Conservation (phyloP, 2,888 invertebrate genomes). For the Apeira syringaria region DNA sequence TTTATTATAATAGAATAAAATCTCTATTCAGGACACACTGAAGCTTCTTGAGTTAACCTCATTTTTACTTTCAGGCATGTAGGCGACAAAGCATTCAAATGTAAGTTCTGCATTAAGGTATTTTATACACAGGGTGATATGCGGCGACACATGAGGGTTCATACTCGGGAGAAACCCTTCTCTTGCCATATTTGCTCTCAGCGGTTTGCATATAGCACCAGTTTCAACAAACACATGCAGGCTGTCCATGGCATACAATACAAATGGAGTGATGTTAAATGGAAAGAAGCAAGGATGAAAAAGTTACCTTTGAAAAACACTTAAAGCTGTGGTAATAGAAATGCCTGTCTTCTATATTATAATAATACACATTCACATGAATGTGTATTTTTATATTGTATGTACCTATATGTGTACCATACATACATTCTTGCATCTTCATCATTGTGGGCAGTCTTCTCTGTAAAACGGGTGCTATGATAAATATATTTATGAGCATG, state of each 20-base stretch:
- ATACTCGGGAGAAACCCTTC: constrained; percentile 70
- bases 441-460: too few relatives aligned
- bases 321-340: background rate
- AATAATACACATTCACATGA: too few relatives aligned
- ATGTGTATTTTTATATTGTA: too few relatives aligned
- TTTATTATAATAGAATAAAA: too few relatives aligned
- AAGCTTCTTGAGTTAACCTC: too few relatives aligned
- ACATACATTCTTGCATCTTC: too few relatives aligned
- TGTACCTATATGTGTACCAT: too few relatives aligned
- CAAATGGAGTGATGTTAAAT: constrained; percentile 62
- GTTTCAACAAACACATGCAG: constrained; percentile 74
- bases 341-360: too few relatives aligned
- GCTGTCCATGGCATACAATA: constrained; percentile 65
- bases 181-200: constrained; percentile 66
- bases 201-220: constrained; percentile 67
- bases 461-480: too few relatives aligned
- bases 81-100: constrained; percentile 66
- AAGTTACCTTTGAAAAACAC: constrained; percentile 31
- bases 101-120: constrained; percentile 56
- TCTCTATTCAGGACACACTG: too few relatives aligned
- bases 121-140: constrained; percentile 68
- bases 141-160: constrained; percentile 62
- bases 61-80: constrained; percentile 60
- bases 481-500: too few relatives aligned
- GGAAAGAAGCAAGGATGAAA: constrained; percentile 34